Evolutionary conservation across 2,888 invertebrate species (phyloP), one percentile per base, ranked within the genome.

Genomic region (Rhamnusium bicolor): DNA sequence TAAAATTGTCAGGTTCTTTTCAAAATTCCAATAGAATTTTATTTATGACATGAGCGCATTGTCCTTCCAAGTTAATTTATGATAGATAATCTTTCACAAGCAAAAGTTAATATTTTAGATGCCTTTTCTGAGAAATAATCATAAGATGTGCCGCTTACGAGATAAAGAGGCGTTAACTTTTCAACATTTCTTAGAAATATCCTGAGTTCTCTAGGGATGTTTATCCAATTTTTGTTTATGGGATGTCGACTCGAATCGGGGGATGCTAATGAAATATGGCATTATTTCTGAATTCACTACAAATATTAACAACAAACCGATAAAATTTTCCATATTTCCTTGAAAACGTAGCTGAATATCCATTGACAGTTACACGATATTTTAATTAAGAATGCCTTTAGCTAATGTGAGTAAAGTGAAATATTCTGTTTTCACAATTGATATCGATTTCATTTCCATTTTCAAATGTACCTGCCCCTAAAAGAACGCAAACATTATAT

Each of bases 331-430:
- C 10, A 32, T 32, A 58, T 40, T 58, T 58, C 32, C 62, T 46
- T 29, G 51, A 61, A 66, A 32, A 71, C n/a, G 60, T 10, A 49
- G 21, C 14, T 58, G 53, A 51, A 60, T 53, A 66, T 53, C 61
- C 60, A 51, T 71, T 67, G 71, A 60, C 62, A 62, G 72, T 32
- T 72, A 72, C 72, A 72, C 63, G 72, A 68, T 72, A 72, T 72
- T 72, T 62, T 68, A 72, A 72, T 72, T 72, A 72, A 49, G 68
- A 72, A 68, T 56, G 67, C 72, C 67, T 67, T 66, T 56, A 56
- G 72, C 58, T 54, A 54, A 54, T 54, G 54, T 24, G 24, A 12
- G 19, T 62, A 68, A 72, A 72, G 72, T 68, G 67, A 72, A 54
- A 72, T 72, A 72, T 72, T 68, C 29, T 72, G 63, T 72, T 65